Evolutionary conservation across 2,113 vertebrate species (phyloP), one percentile per base, ranked within the genome.

Genomic region (Coreoperca whiteheadi): DNA sequence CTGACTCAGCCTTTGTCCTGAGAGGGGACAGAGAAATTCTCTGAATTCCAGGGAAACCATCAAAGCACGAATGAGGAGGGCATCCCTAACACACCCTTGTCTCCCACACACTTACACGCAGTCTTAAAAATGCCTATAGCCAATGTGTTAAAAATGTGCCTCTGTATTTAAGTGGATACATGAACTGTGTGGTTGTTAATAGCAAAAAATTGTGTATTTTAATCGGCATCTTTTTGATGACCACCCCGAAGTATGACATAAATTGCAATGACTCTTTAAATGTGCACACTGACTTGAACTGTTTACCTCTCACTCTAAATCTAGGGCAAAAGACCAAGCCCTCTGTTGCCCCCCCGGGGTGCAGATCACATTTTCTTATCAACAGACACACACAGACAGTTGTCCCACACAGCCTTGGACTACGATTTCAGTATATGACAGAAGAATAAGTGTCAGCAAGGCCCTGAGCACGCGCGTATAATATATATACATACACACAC

Each of bases 31-130:
- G 51, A 71, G 12, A 74, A 60, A 95, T 95, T 94, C 90, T 87
- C 83, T 0, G 70, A 84, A 95, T 95, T 94, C 94, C 94, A 92
- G 86, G 84, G 87, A 93, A 90, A 90, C 92, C 92, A 93, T 93
- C 84, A 93, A 94, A 88, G 88, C 57, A 21, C 21, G n/a, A 32
- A 54, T 83, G 73, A 79, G 43, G 72, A 76, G 77, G 87, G 82
- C 25, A 86, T 81, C 80, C 89, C 80, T n/a, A 41, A 80, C 46
- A 51, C 70, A n/a, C 39, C 50, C 60, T 20, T 10, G 4, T 1
- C 50, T 20, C 68, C 39, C 63, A 61, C 73, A 43, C 32, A n/a
- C 21, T 57, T 16, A 46, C 30, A 60, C 6, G 34, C 41, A 28
- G 32, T 21, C 56, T 25, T n/a, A 12, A 59, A 20, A 37, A 18